A percentile compares a stretch with the other conserved stretches of the same genome.
Evolutionary conservation across 1,140 invertebrate genomes (phyloP).

Genomic region (Pentalonia nigronervosa): DNA sequence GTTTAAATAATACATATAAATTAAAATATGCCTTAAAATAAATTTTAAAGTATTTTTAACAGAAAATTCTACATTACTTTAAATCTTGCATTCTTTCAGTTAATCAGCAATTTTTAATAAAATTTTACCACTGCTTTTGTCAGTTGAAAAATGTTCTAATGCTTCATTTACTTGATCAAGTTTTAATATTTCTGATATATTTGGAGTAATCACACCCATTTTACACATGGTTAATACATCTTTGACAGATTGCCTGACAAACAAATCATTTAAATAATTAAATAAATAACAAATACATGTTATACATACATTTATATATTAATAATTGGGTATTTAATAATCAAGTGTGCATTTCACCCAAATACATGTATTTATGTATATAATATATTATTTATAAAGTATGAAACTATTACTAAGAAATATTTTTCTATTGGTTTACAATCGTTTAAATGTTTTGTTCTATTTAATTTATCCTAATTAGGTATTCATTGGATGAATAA

Average conservation of each 20-base stretch:
- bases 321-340: background rate
- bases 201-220: conserved; percentile 65
- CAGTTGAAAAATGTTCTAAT: conserved; percentile 64
- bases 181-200: conserved; percentile 64
- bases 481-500: no score
- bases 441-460: no score
- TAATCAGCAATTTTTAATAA: conserved; percentile 63
- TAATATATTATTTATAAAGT: no score
- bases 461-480: no score
- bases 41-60: background rate
- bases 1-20: background rate
- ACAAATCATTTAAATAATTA: background rate
- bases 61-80: background rate
- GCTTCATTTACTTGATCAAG: conserved; percentile 66
- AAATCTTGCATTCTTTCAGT: background rate
- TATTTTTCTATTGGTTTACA: no score
- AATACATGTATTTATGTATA: background rate
- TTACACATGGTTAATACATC: conserved; percentile 67
- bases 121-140: conserved; percentile 66
- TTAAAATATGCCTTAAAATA: background rate
- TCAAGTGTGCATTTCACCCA: background rate
- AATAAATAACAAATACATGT: background rate
- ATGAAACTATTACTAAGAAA: no score
- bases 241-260: conserved; percentile 64
- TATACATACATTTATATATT: background rate